These are phyloP conservation scores for Drosophila robusta DNA, from an alignment of 2,888 invertebrate species.

Conservation along the genomic window DNA sequence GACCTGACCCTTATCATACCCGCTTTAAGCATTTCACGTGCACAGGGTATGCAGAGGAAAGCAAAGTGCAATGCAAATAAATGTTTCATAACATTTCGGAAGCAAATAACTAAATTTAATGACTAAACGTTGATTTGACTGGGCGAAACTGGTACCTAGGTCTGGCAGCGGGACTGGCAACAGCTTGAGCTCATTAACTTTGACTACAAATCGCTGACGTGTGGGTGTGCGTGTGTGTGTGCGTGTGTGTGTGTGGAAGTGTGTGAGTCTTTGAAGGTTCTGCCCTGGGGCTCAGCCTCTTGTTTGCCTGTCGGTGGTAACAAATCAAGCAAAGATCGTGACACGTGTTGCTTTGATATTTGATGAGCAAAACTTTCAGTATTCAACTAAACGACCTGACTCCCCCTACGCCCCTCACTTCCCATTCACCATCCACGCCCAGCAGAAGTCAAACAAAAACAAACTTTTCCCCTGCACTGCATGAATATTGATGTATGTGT, in stretches of 20 bases:
- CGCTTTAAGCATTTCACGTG: not conserved
- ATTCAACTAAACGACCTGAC: constrained; percentile 8
- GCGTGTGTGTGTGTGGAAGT: constrained; percentile 4
- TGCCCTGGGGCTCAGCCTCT: constrained; percentile 5
- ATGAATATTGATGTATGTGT: constrained; percentile 61
- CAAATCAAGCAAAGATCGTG: constrained; percentile 53
- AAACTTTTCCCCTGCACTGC: constrained; percentile 57
- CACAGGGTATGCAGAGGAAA: constrained; percentile 14
- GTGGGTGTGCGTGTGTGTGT: not conserved
- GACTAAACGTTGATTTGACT: constrained; percentile 37
- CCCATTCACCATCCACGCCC: not conserved
- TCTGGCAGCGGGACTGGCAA: constrained; percentile 28
- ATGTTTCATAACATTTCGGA: constrained; percentile 32
- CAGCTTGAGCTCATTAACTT: constrained; percentile 68
- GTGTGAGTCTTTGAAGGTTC: constrained; percentile 54
- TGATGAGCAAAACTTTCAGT: constrained; percentile 70
- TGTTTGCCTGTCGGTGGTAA: constrained; percentile 46
- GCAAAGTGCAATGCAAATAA: constrained; percentile 38
- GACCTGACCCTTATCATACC: not conserved
- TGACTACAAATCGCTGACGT: constrained; percentile 14
- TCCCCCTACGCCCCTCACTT: not conserved
- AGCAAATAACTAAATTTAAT: constrained; percentile 56
- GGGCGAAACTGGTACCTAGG: constrained; percentile 2
- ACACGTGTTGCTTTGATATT: constrained; percentile 81
- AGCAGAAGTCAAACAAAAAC: constrained; percentile 63